These are phyloP conservation scores for Mormyrus iriodes DNA, from an alignment of 2,113 vertebrate species.

Conservation along the genomic window DNA sequence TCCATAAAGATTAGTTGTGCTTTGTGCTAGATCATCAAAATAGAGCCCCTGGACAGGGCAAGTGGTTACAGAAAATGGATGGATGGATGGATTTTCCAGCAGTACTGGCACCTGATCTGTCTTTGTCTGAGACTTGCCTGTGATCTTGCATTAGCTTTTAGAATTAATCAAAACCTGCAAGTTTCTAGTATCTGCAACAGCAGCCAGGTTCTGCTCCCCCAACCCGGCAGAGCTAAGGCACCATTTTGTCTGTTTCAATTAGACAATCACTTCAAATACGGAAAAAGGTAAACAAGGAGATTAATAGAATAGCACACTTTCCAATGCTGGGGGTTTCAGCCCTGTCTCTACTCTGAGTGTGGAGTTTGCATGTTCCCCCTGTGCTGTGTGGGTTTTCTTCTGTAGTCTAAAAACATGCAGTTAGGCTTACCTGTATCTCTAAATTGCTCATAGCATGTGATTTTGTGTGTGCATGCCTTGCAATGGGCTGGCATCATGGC, in stretches of 20 bases:
- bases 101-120: not conserved
- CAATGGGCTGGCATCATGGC: not conserved
- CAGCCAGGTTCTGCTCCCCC: no score
- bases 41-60: not conserved
- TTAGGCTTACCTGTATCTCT: not conserved
- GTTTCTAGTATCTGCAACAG: not conserved
- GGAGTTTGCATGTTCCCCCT: not conserved
- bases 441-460: not conserved
- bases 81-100: not conserved
- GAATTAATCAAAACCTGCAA: not conserved
- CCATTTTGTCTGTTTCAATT: not conserved
- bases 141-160: not conserved
- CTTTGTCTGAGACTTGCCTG: not conserved
- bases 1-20: no score
- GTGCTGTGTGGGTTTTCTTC: not conserved
- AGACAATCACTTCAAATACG: not conserved
- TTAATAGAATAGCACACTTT: not conserved
- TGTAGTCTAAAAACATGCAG: not conserved
- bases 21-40: no score
- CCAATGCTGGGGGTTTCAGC: not conserved
- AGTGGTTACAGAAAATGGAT: not conserved
- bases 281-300: not conserved
- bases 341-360: not conserved
- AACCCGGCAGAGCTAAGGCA: not conserved
- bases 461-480: not conserved